Evolutionary conservation across 2,113 vertebrate genomes (phyloP), one percentile per base, ranked within the genome.

Genomic region (Clarias batrachus): DNA sequence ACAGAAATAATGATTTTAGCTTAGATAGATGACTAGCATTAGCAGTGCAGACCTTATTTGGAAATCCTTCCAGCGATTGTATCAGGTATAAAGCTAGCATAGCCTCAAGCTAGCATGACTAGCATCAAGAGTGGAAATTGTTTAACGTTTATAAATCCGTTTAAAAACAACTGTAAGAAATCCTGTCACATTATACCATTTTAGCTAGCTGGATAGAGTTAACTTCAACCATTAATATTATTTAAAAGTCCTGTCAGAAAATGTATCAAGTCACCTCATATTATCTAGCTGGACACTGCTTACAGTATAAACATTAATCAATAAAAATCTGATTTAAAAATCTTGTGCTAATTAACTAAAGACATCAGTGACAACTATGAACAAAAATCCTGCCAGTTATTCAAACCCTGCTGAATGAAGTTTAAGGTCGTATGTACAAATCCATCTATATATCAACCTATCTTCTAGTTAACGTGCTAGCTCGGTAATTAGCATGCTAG

Each of bases 171-270:
- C 68, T 41, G 16, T 37, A 10, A 19, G 10, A 74, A 74, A 25
- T 48, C 41, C 41, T 41, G 17, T 48, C 25, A 12, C 17, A 8
- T 73, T 21, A 21, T 12, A 21, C 23, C 11, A 48, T 52, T 41
- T 52, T 25, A 74, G 37, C 10, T 48, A 74, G 10, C 41, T 16
- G 48, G 48, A 21, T n/a, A n/a, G 27, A 16, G 17, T 41, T 73
- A 73, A 30, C 70, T 10, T 8, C 48, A 0, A 25, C 23, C 23
- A 73, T 73, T 10, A 48, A 74, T 16, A 41, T 41, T 21, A 41
- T 37, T 41, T 73, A 23, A 41, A 73, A 73, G 41, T 73, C 70
- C 16, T 71, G 21, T 76, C 73, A 76, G 73, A 76, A 76, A n/a
- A 11, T 52, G 25, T 54, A 12, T 13, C 41, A 76, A 10, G 41